phyloP scores from a whole-genome alignment of 2,888 invertebrate species.

The Leucophenga maculata region DNA sequence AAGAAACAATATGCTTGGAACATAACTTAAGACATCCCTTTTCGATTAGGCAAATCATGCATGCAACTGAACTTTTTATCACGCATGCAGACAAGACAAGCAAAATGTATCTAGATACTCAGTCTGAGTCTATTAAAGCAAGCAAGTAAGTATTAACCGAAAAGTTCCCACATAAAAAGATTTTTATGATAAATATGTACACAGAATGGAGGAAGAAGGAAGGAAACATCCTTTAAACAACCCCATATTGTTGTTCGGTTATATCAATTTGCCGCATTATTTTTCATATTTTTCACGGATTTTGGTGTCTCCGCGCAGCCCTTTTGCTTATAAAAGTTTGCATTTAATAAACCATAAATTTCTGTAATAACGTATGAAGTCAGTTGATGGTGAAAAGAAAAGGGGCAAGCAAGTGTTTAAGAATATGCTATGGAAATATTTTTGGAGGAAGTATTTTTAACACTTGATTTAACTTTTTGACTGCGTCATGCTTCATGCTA shows the following conservation, averaged over 20 bases:
- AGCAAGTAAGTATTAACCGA: constrained; percentile 15
- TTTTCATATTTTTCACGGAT: constrained; percentile 20
- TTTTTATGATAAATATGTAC: constrained; percentile 19
- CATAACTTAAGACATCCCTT: constrained; percentile 8
- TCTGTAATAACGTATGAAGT: constrained; percentile 63
- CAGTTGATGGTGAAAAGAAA: constrained; percentile 61
- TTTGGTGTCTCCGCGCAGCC: not conserved
- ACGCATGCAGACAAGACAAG: not conserved
- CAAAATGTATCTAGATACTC: constrained; percentile 18
- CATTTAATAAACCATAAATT: constrained; percentile 65
- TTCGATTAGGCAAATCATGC: constrained; percentile 25
- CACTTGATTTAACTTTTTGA: constrained; percentile 60
- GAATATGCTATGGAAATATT: constrained; percentile 45
- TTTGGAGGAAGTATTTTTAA: constrained; percentile 43
- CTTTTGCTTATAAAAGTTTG: constrained; percentile 27
- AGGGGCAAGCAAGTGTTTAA: not conserved
- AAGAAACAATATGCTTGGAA: constrained; percentile 12
- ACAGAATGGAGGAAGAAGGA: not conserved
- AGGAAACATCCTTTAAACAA: not conserved
- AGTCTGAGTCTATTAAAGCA: constrained; percentile 14
- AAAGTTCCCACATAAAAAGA: constrained; percentile 25
- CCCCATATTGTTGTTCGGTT: not conserved
- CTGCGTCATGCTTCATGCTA: constrained; percentile 33
- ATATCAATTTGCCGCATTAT: constrained; percentile 49
- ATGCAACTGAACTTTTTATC: constrained; percentile 20